Evolutionary conservation across 2,113 vertebrate species (phyloP), one percentile per base, ranked within the genome.

Genomic region (Procavia capensis): DNA sequence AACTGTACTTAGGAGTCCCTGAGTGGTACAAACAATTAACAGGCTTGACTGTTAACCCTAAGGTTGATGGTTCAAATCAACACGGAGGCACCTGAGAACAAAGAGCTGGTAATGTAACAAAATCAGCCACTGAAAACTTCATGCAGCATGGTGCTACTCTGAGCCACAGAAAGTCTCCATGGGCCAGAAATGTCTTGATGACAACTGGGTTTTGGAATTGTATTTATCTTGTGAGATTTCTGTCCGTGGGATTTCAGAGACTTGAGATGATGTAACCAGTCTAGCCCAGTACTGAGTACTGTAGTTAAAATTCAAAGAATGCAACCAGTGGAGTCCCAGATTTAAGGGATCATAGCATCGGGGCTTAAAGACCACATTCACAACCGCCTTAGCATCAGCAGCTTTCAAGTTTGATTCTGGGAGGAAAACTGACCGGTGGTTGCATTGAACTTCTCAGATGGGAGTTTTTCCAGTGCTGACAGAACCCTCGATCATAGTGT

Each of bases 371-470:
- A 36, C 9, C 19, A 43, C 9, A 1, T 68, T 27, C 41, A 31
- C 14, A 13, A 5, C 11, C 25, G 3, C 29, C 19, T 85, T 13
- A n/a, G 54, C 2, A 5, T 10, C 22, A 39, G 82, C 3, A 82
- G 2, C 20, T 27, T 75, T 83, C 36, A 64, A 81, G 34, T 9
- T 10, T 85, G 47, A 47, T 90, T 68, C 59, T 43, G 39, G 84
- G 54, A 45, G 41, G 70, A 5, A 76, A 81, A 54, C 2, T 0
- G 0, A 29, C 54, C 1, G 24, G 7, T 22, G 57, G 11, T 0
- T 1, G n/a, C 39, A 4, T 0, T 54, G 6, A 43, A 39, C 41
- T 59, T 80, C 11, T 34, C 39, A 3, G 1, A 9, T 5, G 1
- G 7, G 24, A 70, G 43, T 70, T 75, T 75, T 10, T 63, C 47